These are phyloP conservation scores for Acleris emargana DNA, from an alignment of 2,888 invertebrate genomes.

Conservation along the genomic window DNA sequence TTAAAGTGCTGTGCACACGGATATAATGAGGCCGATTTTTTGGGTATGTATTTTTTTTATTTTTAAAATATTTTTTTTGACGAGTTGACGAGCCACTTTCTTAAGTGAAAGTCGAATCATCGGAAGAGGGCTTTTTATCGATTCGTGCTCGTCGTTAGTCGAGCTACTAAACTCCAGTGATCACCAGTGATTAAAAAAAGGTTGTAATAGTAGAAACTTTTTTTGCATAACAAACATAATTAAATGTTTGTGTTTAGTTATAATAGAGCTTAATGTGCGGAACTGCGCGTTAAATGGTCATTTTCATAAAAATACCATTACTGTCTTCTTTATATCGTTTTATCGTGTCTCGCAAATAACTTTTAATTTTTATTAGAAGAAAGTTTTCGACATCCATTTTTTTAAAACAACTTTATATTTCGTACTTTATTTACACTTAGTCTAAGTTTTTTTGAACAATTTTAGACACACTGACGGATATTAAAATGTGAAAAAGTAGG, in stretches of 20 bases:
- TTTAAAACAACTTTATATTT: neutral
- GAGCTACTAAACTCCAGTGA: constrained; percentile 32
- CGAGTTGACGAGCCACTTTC: constrained; percentile 57
- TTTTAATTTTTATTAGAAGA: too few species aligned
- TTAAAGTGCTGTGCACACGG: constrained; percentile 70
- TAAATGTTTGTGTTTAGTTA: constrained; percentile 20
- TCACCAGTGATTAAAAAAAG: constrained; percentile 32
- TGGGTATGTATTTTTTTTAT: constrained; percentile 66
- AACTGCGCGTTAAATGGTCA: constrained; percentile 17
- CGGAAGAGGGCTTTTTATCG: constrained; percentile 60
- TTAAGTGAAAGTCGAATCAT: constrained; percentile 68
- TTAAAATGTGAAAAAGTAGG: constrained; percentile 21
- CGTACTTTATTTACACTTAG: too few species aligned
- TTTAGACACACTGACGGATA: neutral
- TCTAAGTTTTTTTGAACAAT: neutral
- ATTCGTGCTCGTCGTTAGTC: constrained; percentile 50
- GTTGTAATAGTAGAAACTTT: constrained; percentile 35
- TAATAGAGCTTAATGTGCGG: constrained; percentile 27
- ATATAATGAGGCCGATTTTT: constrained; percentile 78
- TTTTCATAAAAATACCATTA: constrained; percentile 23
- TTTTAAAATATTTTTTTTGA: constrained; percentile 23
- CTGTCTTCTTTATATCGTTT: neutral
- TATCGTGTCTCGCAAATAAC: neutral
- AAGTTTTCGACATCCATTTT: neutral
- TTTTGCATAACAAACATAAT: constrained; percentile 30